Base-by-base conservation (phyloP, 2,888 invertebrate species). In the Abrostola triplasia region DNA sequence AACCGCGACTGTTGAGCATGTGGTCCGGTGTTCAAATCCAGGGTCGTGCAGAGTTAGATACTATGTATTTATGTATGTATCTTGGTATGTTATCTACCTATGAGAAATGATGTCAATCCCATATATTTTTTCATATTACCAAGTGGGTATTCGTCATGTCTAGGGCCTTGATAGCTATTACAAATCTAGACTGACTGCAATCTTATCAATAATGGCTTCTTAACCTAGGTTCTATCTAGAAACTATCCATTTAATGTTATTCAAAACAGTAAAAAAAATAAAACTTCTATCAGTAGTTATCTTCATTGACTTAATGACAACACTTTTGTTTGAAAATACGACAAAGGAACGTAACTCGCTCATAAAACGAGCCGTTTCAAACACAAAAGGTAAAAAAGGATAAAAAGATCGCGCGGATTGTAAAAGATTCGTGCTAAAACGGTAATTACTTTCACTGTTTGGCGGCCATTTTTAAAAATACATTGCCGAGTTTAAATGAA, bases 371-470 rank as follows among this genome's bases (percentile, higher is more conserved):
- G 24, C 11, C 51, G 11, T 67, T 54, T 54, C 8, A 41, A 12
- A 61, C 13, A 48, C 24, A 54, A 56, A 68, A 51, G 56, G 51
- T 0, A 11, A 48, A 49, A 64, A 65, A 65, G 49, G 24, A 42
- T 57, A 48, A 53, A 68, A 36, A 51, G 53, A 69, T 65, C 48
- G 61, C 56, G 5, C 44, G 54, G 66, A 70, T 62, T 50, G n/a
- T 49, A 41, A 73, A 57, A 54, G 51, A 73, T 73, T 62, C 12
- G 35, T 55, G n/a, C 48, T 42, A 71, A 36, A 60, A 56, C 64
- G 13, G 65, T 73, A 36, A 51, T 40, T 44, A 73, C 72, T 73
- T 65, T 65, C 65, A 54, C 69, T 65, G 13, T 35, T 7, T 8
- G 35, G 10, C 35, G 0, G 7, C n/a, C 36, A 24, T 24, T 1